These are phyloP conservation scores for Perca schrenkii DNA, from an alignment of 2,113 vertebrate genomes.

Conservation along the genomic window DNA sequence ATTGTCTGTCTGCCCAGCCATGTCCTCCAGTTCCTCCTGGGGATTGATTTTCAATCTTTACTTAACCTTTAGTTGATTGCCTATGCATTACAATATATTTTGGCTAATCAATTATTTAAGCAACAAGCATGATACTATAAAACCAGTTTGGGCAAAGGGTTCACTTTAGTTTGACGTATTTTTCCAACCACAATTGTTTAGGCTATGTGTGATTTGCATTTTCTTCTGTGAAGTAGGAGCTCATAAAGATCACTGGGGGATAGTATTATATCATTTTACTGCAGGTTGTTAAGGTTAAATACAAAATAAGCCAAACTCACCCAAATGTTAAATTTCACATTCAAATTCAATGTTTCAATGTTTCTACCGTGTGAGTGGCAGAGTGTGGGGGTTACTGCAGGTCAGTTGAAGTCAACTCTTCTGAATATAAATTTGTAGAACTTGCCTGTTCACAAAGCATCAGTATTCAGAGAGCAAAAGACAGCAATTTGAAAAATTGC, in stretches of 20 bases:
- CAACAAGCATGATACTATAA: conserved; percentile 22
- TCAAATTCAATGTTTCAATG: conserved; percentile 35
- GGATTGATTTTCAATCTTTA: conserved; percentile 50
- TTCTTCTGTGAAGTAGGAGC: conserved; percentile 7
- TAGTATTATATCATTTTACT: conserved; percentile 22
- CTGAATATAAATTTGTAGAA: conserved; percentile 38
- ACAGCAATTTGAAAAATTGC: conserved; percentile 45
- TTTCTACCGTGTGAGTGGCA: background rate
- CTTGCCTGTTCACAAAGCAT: conserved; percentile 23
- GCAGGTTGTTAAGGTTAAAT: conserved; percentile 30
- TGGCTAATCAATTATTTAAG: conserved; percentile 35
- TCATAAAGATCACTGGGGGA: conserved; percentile 19
- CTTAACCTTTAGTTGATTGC: conserved; percentile 45
- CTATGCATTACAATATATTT: background rate
- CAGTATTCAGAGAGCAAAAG: conserved; percentile 14
- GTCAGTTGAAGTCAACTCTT: conserved; percentile 15
- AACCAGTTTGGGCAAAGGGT: background rate
- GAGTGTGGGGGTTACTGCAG: conserved; percentile 1
- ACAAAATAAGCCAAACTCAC: conserved; percentile 43
- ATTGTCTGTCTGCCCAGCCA: background rate
- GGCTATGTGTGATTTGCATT: background rate
- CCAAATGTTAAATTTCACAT: conserved; percentile 50
- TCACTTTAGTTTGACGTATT: conserved; percentile 19
- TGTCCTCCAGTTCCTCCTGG: background rate
- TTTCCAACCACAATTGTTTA: conserved; percentile 3